Evolutionary conservation across 2,797 vertebrate species (phyloP).

Genomic region (Catamblyrhynchus diadema): DNA sequence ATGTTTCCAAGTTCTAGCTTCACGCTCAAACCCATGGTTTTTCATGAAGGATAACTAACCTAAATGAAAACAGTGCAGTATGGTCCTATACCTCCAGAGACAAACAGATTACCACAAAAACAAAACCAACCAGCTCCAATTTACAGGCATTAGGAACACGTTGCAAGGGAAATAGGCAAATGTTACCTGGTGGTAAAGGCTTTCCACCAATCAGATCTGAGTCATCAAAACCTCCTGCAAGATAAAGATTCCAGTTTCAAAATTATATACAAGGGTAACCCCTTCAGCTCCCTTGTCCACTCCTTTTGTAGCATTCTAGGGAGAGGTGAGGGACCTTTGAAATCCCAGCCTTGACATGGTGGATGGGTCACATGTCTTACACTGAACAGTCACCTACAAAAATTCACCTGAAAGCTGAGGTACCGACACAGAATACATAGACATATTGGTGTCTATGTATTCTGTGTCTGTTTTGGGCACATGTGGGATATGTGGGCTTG

Average conservation of each 20-base stretch:
- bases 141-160: background rate
- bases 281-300: background rate
- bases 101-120: background rate
- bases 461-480: background rate
- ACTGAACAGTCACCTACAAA: background rate
- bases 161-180: background rate
- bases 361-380: background rate
- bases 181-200: conserved; percentile 59
- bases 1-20: background rate
- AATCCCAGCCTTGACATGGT: rapidly evolving
- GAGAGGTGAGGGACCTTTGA: background rate
- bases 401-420: background rate
- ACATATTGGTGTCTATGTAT: background rate
- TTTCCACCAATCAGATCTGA: conserved; percentile 65
- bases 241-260: background rate
- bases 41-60: background rate
- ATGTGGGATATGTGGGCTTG: background rate
- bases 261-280: background rate
- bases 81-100: background rate
- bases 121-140: background rate
- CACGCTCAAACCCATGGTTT: background rate
- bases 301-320: background rate
- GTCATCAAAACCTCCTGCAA: conserved; percentile 60
- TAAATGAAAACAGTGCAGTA: background rate
- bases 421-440: background rate